Base-by-base conservation (phyloP, 64 coral and sea anemone species). In the Cladopsammia gracilis region DNA sequence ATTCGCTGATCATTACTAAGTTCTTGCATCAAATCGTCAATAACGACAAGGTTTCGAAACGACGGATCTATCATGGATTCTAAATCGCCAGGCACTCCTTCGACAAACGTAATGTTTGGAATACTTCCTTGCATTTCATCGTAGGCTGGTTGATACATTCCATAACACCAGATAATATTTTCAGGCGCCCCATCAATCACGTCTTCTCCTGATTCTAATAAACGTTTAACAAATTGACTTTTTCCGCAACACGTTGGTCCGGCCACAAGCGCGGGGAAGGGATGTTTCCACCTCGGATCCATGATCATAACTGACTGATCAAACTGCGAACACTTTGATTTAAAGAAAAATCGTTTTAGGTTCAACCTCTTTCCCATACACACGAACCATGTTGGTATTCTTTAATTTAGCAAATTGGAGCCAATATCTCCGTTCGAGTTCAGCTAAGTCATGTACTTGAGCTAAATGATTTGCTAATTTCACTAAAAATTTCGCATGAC, bases 21-120 rank as follows among this genome's bases (percentile, higher is more conserved):
- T 76, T 94, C 86, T 5, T 82, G 78, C 92, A 94, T 94, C 42
- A 94, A 53, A 46, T 94, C 92, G 50, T 94, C 92, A 25, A 93
- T 51, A 19, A 77, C 73, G 0, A 84, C 69, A 20, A 92, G 50
- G 18, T 85, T 81, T 34, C 76, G 77, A 42, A 86, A 45, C 22
- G 80, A 67, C 44, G 83, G 81, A 62, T 94, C 18, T 65, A 94
- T 78, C 48, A 65, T 70, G 92, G 92, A 52, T 34, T 34, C 34
- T 2, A 34, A 34, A 2, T 34, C 34, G 2, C 34, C 2, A 0
- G 34, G 34, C 0, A 82, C 26, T 67, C 91, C 91, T 57, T 93
- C 83, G 5, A 89, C 65, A 89, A 94, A 93, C 8, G 67, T 20
- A 16, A 94, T 89, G 48, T 89, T 78, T 57, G 86, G 92, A 18